Conservation (phyloP, 1,140 invertebrate genomes). For the Anoplophora glabripennis region DNA sequence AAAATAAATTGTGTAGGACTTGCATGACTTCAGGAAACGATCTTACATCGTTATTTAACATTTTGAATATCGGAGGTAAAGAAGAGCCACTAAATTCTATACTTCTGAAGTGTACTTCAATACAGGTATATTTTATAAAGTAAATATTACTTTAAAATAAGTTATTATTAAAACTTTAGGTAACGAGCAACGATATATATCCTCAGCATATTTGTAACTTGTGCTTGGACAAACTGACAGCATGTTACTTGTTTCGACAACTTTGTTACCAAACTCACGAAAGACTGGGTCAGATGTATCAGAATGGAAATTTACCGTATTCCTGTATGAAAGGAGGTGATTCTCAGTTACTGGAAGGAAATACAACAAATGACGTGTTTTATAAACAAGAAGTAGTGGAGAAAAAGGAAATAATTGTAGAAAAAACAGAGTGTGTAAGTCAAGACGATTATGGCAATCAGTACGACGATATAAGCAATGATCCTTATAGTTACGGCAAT, state of each 20-base stretch:
- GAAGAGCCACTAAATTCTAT: conserved; percentile 16
- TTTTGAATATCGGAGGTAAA: conserved; percentile 18
- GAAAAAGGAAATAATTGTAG: conserved; percentile 9
- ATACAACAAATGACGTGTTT: background rate
- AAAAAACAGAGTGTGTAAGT: background rate
- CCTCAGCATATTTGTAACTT: conserved; percentile 35
- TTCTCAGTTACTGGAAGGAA: conserved; percentile 3
- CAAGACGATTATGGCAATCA: background rate
- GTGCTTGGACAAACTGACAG: conserved; percentile 36
- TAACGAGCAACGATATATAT: conserved; percentile 30
- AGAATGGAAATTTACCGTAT: conserved; percentile 12
- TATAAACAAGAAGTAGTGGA: conserved; percentile 6
- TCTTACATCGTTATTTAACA: conserved; percentile 19
- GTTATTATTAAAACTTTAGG: conserved; percentile 25
- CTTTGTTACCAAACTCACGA: conserved; percentile 29
- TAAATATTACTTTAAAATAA: conserved; percentile 2
- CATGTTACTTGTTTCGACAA: conserved; percentile 35
- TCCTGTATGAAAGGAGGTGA: background rate
- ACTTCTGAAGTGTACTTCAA: conserved; percentile 20
- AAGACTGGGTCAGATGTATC: conserved; percentile 17
- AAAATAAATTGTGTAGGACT: conserved; percentile 12
- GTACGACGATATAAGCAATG: conserved; percentile 13
- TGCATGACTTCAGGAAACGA: conserved; percentile 14
- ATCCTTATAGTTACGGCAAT: background rate
- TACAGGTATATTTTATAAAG: conserved; percentile 21